Base-by-base conservation (phyloP, 2,888 invertebrate species). In the Margaritifera margaritifera region DNA sequence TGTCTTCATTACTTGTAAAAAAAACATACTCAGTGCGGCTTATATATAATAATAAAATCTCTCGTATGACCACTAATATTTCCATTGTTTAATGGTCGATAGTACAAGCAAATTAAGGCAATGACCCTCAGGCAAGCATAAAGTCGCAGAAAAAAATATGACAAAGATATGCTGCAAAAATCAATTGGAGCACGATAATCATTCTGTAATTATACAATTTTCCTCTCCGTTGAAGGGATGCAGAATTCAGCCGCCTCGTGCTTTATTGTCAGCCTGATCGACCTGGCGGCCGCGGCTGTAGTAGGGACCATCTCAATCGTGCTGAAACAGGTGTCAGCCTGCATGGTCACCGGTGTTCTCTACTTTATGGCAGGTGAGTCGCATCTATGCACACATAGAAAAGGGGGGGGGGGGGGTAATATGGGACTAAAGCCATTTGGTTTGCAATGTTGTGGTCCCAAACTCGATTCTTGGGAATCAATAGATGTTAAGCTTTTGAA, bases 171-270 rank as follows among this genome's bases (percentile, higher is more conserved):
- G 31, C 5, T 6, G 31, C 4, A 31, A 31, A 31, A 31, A 31
- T 31, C 5, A 31, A 31, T 31, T 31, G 31, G 31, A 6, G 31
- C 31, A 31, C 31, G 1, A 31, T 31, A 31, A 31, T 31, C 31
- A 6, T 5, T 6, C 31, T 6, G 31, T 31, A 31, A 31, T 31
- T 31, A 31, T 31, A 5, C 5, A 31, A 6, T 31, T 31, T 4
- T 31, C 6, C 5, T 31, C 5, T 31, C 31, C 4, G 2, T 68
- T 68, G 4, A 90, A 97, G 97, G 97, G 86, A 96, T 97, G 96
- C 96, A 97, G 91, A 97, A 97, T 90, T 92, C 97, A 78, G 97
- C 96, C 69, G 97, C 97, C 90, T 97, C 97, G 19, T 97, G 97
- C 90, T 96, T 96, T 61, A 92, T 97, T 81, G 97, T 97, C 6